Evolutionary conservation across 2,113 vertebrate genomes (phyloP).

Genomic region (Tympanuchus pallidicinctus): DNA sequence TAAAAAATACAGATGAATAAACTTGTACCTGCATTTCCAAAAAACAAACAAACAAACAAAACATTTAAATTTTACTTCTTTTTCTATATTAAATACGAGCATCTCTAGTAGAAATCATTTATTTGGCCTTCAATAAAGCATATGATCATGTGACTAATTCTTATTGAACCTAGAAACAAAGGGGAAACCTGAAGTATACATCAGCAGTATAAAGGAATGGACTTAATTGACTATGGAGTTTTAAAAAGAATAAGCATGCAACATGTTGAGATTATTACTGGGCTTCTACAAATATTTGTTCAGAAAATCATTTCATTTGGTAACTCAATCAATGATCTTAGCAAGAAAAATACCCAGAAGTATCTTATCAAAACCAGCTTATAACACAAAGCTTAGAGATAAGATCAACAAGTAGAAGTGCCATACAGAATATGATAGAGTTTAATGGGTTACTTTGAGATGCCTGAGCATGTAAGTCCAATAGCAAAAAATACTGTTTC

Average conservation of each 20-base stretch:
- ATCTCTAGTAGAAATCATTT: not conserved
- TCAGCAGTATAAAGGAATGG: fast-evolving
- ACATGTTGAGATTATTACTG: not conserved
- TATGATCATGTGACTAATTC: not conserved
- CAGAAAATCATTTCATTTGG: not conserved
- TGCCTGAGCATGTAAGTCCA: not conserved
- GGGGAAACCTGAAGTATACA: not conserved
- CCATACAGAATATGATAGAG: not conserved
- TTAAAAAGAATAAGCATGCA: not conserved
- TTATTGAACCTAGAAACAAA: not conserved
- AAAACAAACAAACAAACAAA: not conserved
- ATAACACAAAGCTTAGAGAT: not conserved
- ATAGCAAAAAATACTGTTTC: not conserved
- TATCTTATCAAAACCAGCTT: not conserved
- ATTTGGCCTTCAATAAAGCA: not conserved
- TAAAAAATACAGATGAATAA: not conserved
- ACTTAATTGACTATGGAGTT: not conserved
- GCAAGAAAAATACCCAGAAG: not conserved
- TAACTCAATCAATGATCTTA: not conserved
- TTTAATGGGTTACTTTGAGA: not conserved
- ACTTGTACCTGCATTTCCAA: not conserved
- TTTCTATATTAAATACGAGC: not conserved
- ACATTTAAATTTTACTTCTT: not conserved
- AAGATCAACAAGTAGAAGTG: fast-evolving
- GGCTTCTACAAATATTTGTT: not conserved